Evolutionary conservation across 1,140 invertebrate species (phyloP).

Genomic region (Scaptodrosophila lebanonensis): DNA sequence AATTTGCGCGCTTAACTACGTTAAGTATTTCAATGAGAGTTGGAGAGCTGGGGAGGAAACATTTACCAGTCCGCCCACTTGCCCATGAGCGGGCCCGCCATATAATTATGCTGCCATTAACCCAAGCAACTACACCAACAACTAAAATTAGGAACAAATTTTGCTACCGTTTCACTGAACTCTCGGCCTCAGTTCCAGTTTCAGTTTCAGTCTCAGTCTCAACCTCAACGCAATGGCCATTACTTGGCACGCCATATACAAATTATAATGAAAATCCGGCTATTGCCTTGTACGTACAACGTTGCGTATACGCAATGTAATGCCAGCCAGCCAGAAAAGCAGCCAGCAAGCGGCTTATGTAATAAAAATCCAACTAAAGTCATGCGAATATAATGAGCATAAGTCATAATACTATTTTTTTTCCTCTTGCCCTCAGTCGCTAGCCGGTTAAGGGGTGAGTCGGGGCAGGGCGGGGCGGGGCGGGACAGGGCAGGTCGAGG

Average conservation of each 20-base stretch:
- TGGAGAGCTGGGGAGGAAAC: slow-evolving; percentile 24
- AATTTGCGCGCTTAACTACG: slow-evolving; percentile 69
- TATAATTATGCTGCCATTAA: slow-evolving; percentile 69
- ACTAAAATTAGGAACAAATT: slow-evolving; percentile 63
- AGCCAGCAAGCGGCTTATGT: slow-evolving; percentile 40
- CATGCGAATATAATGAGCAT: slow-evolving; percentile 69
- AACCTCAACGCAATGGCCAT: slow-evolving; percentile 8
- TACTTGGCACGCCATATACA: slow-evolving; percentile 60
- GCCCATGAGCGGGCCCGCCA: slow-evolving; percentile 14
- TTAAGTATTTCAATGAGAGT: slow-evolving; percentile 56
- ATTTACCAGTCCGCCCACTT: background rate
- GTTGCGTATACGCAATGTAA: slow-evolving; percentile 67
- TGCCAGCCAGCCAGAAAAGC: background rate
- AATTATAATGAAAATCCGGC: slow-evolving; percentile 60
- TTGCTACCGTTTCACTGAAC: too few relatives aligned
- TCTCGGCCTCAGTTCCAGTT: background rate
- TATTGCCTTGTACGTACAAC: slow-evolving; percentile 13
- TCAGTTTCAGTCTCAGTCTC: background rate
- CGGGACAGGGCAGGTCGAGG: background rate
- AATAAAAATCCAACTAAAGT: slow-evolving; percentile 70
- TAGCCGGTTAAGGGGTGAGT: background rate
- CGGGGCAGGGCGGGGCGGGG: background rate
- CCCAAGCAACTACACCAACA: slow-evolving; percentile 18
- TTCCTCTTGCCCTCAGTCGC: background rate
- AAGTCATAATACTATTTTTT: slow-evolving; percentile 8